phyloP scores from a whole-genome alignment of 2,888 invertebrate genomes.

The Stenodera caucasica region DNA sequence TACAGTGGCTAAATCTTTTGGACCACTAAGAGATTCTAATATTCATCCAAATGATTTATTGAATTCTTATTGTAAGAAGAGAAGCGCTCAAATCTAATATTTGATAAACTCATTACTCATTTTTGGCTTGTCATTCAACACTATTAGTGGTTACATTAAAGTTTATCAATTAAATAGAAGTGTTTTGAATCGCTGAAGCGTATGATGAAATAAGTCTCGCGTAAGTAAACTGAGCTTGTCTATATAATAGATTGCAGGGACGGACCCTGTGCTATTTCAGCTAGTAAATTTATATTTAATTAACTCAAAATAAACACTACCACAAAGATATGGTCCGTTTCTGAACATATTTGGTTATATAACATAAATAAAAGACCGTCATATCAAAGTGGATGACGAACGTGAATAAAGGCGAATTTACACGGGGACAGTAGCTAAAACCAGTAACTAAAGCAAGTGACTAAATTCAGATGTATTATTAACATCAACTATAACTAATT shows the following conservation, averaged over 20 bases:
- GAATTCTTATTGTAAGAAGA: not conserved
- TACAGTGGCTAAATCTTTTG: too few relatives aligned
- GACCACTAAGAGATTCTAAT: too few relatives aligned
- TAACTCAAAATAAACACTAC: slow-evolving; percentile 25
- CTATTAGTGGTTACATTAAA: slow-evolving; percentile 21
- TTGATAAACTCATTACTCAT: not conserved
- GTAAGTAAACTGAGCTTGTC: slow-evolving; percentile 27
- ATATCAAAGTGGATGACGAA: slow-evolving; percentile 1
- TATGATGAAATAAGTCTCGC: slow-evolving; percentile 29
- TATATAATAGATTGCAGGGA: slow-evolving; percentile 25
- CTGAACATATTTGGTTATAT: slow-evolving; percentile 9
- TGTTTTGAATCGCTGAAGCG: slow-evolving; percentile 27
- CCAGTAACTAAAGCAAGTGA: too few relatives aligned
- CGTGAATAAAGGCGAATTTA: not conserved
- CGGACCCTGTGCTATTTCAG: slow-evolving; percentile 22
- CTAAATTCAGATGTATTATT: too few relatives aligned
- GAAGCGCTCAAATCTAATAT: not conserved
- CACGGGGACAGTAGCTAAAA: too few relatives aligned
- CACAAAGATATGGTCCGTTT: not conserved
- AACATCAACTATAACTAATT: not conserved
- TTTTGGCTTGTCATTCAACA: not conserved
- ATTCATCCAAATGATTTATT: not conserved
- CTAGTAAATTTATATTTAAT: slow-evolving; percentile 28
- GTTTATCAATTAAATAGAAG: slow-evolving; percentile 28
- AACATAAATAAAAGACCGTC: slow-evolving; percentile 7